These are phyloP conservation scores for Montipora cactus DNA, from an alignment of 64 coral and sea anemone species.

Conservation along the genomic window DNA sequence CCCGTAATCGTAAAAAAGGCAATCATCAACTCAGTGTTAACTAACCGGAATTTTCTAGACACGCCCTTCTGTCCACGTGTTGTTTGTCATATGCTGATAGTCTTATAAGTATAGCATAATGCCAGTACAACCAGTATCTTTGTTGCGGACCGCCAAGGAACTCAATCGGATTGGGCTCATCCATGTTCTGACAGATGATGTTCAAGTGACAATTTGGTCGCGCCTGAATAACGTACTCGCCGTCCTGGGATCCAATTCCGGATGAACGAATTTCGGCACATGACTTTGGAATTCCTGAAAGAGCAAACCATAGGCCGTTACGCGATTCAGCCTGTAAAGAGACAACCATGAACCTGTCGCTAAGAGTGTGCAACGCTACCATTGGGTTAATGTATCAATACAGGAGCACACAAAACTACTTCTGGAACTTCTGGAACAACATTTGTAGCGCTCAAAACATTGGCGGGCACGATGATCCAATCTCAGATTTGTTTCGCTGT, in stretches of 20 bases:
- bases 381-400: too few relatives aligned
- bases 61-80: constrained; percentile 82
- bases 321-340: too few relatives aligned
- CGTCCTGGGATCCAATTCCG: constrained; percentile 91
- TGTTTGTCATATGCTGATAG: constrained; percentile 84
- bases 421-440: too few relatives aligned
- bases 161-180: constrained; percentile 86
- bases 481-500: too few relatives aligned
- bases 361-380: too few relatives aligned
- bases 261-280: constrained; percentile 90
- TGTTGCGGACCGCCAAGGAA: constrained; percentile 88
- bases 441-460: too few relatives aligned
- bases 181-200: constrained; percentile 96
- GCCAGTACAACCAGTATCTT: constrained; percentile 91
- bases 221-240: constrained; percentile 87
- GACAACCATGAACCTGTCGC: too few relatives aligned
- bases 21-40: too few relatives aligned
- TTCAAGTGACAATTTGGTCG: constrained; percentile 88
- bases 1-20: too few relatives aligned
- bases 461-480: too few relatives aligned
- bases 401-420: too few relatives aligned
- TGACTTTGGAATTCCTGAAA: constrained; percentile 84
- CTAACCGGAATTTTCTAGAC: constrained; percentile 85
- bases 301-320: background rate
- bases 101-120: constrained; percentile 87